Base-by-base conservation (phyloP, 2,888 invertebrate species). In the Nephrocerus scutellatus region DNA sequence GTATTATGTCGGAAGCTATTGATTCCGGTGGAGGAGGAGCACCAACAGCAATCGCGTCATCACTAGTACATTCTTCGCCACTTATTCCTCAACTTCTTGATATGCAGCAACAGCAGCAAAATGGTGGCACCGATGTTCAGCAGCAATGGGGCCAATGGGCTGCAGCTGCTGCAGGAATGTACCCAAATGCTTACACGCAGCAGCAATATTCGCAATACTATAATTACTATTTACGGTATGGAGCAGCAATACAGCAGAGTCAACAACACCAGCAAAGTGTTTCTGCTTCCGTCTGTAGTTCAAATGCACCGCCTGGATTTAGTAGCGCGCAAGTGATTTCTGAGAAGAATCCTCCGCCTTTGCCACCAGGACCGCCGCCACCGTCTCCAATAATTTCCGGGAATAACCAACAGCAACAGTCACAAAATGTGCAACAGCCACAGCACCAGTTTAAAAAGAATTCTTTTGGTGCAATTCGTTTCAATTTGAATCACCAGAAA, bases 311-410 rank as follows among this genome's bases (percentile, higher is more conserved):
- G 12, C 70, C 73, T 2, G 72, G 73, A 48, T 70, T 71, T 47
- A 64, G 71, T 39, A 73, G 69, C 50, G 70, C 66, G 4, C 42
- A 36, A 39, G 36, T 16, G 31, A n/a, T n/a, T n/a, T n/a, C n/a
- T n/a, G 55, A 40, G 36, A 56, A 52, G 30, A 50, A 50, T 23
- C 62, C 71, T 44, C 74, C 76, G n/a, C 76, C 77, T 41, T 62
- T 76, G 44, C 78, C 79, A 12, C 71, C 76, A 22, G 74, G 74
- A 35, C 75, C 77, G 32, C 74, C 75, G 14, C 58, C 59, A 29
- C 67, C 66, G 33, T 65, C 70, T 21, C 68, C 70, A 28, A 61
- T 67, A 18, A 55, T 52, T 30, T 53, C 46, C 39, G 28, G 36
- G 10, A 33, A 15, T n/a, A 19, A 16, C 12, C 40, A 48, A 6